Evolutionary conservation across 2,113 vertebrate genomes (phyloP), one percentile per base, ranked within the genome.

Genomic region (Proteles cristata): DNA sequence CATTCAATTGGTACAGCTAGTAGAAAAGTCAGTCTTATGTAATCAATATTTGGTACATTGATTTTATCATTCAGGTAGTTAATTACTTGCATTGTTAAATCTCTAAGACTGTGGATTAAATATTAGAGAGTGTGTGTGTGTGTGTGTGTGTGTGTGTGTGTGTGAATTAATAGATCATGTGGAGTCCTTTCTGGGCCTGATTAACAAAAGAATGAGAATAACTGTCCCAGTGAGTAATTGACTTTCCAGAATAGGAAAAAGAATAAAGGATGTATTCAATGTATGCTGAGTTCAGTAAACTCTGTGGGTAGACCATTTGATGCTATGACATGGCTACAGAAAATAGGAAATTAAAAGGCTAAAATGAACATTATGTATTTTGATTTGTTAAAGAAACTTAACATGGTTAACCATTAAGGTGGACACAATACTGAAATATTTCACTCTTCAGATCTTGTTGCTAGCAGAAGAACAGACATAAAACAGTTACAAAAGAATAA

Each of bases 361-460:
- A 77, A 86, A 65, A 61, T 76, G 66, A 92, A 11, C 14, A 58
- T 21, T 65, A 12, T 63, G 71, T 74, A 21, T 25, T 93, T 61
- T 53, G n/a, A 86, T 66, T 93, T 85, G 69, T 93, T 91, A n/a
- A 93, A 74, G 28, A 50, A 91, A 55, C 4, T 76, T 48, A 96
- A 14, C 39, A 55, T 21, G 65, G 26, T 76, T 83, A 66, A 66
- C 77, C 82, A 39, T 77, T 23, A 79, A 82, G 21, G 35, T 19
- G 26, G 4, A 66, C 12, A 84, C 2, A 5, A 5, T 28, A 53
- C 6, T 31, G 33, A 97, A 71, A 85, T 2, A 26, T 48, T 74
- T 88, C n/a, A 94, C 83, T 11, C 5, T 83, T 97, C 33, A 91
- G 31, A 87, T 74, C 12, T 82, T 11, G 10, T 83, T 74, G 12